phyloP scores from a whole-genome alignment of 2,113 vertebrate genomes.

The Charina bottae region DNA sequence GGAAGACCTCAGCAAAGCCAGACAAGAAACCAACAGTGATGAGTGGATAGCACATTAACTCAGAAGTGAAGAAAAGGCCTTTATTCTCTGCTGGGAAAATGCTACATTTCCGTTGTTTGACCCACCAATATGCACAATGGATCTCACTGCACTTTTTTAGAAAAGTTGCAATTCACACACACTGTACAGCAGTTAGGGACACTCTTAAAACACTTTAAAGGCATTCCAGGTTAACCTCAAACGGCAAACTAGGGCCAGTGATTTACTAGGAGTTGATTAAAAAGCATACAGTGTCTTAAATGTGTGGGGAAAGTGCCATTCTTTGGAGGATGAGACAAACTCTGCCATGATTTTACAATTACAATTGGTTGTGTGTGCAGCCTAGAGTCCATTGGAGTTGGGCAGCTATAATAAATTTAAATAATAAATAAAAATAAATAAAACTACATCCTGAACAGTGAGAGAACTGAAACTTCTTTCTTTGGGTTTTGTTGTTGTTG shows the following conservation, averaged over 20 bases:
- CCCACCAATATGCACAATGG: not conserved
- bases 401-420: not conserved
- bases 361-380: not conserved
- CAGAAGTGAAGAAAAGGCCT: not conserved
- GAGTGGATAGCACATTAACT: not conserved
- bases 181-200: not conserved
- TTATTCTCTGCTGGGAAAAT: not conserved
- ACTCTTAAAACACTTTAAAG: not conserved
- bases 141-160: not conserved
- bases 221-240: too few species aligned
- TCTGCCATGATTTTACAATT: not conserved
- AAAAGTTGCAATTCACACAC: not conserved
- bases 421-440: not conserved
- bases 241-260: too few species aligned
- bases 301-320: too few species aligned
- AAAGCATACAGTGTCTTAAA: too few species aligned
- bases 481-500: too few species aligned
- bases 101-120: not conserved
- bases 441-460: not conserved
- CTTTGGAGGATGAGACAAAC: not conserved
- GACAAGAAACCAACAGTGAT: not conserved
- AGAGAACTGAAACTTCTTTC: not conserved
- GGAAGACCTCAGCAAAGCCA: not conserved
- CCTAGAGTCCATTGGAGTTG: not conserved
- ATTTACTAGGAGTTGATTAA: too few species aligned